These are phyloP conservation scores for Phalacrocorax aristotelis DNA, from an alignment of 2,113 vertebrate genomes.

Conservation along the genomic window DNA sequence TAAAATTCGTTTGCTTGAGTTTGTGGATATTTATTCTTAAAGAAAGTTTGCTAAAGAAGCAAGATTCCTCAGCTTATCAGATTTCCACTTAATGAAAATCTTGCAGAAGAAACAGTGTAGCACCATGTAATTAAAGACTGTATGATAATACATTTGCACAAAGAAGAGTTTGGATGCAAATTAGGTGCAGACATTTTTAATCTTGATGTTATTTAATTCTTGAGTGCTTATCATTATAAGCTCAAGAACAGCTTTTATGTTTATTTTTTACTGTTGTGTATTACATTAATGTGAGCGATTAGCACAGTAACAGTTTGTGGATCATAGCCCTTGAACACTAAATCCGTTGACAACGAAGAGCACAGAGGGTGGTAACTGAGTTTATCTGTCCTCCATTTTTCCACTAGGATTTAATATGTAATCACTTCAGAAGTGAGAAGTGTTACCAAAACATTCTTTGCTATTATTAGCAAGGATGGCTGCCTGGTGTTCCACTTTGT, in stretches of 20 bases:
- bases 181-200: conserved; percentile 24
- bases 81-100: conserved; percentile 15
- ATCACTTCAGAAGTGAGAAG: neutral
- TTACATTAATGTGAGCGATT: neutral
- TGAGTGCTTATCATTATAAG: conserved; percentile 10
- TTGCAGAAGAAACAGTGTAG: neutral
- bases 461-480: neutral
- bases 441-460: neutral
- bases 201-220: conserved; percentile 40
- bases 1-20: neutral
- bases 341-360: neutral
- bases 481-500: neutral
- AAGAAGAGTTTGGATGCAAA: conserved; percentile 1
- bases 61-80: neutral
- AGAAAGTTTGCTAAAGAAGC: neutral
- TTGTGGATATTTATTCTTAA: neutral
- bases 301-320: neutral
- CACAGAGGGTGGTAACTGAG: neutral
- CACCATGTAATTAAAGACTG: neutral
- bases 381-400: neutral
- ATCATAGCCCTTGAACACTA: neutral
- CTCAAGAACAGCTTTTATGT: neutral
- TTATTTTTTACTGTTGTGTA: neutral
- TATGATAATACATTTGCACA: conserved; percentile 12
- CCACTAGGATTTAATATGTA: neutral